phyloP scores from a whole-genome alignment of 2,797 vertebrate genomes.

The Peromyscus aztecus region DNA sequence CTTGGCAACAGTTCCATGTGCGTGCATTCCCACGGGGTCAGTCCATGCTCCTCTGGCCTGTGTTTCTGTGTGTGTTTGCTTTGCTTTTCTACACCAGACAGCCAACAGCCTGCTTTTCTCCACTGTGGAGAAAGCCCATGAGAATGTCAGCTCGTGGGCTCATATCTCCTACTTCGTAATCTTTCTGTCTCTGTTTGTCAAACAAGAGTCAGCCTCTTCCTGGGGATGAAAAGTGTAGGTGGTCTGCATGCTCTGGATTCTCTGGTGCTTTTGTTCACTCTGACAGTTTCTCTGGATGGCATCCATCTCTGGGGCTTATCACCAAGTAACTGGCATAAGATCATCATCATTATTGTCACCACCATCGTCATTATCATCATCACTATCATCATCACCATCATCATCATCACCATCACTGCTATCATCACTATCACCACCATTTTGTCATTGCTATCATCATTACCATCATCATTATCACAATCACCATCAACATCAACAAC shows the following conservation, averaged over 20 bases:
- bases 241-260: not conserved
- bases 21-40: not conserved
- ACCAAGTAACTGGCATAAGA: not conserved
- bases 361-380: not conserved
- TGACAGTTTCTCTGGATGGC: not conserved
- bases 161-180: not conserved
- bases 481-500: not conserved
- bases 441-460: no score
- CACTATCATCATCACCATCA: no score
- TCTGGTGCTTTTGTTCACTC: not conserved
- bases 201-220: not conserved
- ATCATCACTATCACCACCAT: not conserved
- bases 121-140: not conserved
- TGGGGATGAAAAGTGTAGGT: not conserved
- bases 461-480: accelerated
- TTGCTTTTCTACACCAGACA: not conserved
- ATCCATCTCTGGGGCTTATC: not conserved
- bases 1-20: not conserved
- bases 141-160: not conserved
- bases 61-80: not conserved
- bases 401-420: not conserved
- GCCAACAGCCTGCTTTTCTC: not conserved
- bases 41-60: not conserved
- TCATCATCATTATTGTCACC: not conserved
- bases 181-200: not conserved